Evolutionary conservation across 2,888 invertebrate genomes (phyloP).

Genomic region (Tholera decimalis): DNA sequence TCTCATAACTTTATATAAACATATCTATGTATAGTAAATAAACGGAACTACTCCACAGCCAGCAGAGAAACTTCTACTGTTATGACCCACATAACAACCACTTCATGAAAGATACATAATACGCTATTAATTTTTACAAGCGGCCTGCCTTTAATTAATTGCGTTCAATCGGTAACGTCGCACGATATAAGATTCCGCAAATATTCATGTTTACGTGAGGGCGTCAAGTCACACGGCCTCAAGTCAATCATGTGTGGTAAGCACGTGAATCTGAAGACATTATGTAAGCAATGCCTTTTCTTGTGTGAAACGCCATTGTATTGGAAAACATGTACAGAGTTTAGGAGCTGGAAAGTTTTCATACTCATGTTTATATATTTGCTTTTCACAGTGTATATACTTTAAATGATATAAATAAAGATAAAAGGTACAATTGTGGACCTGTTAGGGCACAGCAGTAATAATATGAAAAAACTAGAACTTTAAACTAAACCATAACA

Average conservation of each 20-base stretch:
- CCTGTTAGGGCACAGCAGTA: too few species aligned
- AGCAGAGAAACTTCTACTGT: constrained; percentile 41
- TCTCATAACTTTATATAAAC: constrained; percentile 37
- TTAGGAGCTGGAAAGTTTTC: not conserved
- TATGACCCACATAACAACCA: constrained; percentile 30
- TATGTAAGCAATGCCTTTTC: constrained; percentile 27
- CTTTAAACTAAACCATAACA: too few species aligned
- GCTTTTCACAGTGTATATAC: too few species aligned
- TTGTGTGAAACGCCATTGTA: constrained; percentile 12
- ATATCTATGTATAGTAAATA: constrained; percentile 34
- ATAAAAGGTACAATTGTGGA: too few species aligned
- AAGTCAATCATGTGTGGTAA: constrained; percentile 31
- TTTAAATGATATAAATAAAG: too few species aligned
- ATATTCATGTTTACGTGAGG: constrained; percentile 36
- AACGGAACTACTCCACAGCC: constrained; percentile 23
- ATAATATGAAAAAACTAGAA: too few species aligned
- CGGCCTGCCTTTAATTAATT: constrained; percentile 13
- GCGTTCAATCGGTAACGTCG: constrained; percentile 2
- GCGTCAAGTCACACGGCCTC: constrained; percentile 44
- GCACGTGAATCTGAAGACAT: constrained; percentile 34
- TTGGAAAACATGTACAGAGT: constrained; percentile 29
- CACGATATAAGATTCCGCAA: constrained; percentile 15
- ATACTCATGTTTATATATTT: too few species aligned
- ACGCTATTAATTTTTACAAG: constrained; percentile 12
- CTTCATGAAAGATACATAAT: constrained; percentile 31